These are phyloP conservation scores for Phaenicophaeus curvirostris DNA, from an alignment of 2,797 vertebrate species.

Conservation along the genomic window DNA sequence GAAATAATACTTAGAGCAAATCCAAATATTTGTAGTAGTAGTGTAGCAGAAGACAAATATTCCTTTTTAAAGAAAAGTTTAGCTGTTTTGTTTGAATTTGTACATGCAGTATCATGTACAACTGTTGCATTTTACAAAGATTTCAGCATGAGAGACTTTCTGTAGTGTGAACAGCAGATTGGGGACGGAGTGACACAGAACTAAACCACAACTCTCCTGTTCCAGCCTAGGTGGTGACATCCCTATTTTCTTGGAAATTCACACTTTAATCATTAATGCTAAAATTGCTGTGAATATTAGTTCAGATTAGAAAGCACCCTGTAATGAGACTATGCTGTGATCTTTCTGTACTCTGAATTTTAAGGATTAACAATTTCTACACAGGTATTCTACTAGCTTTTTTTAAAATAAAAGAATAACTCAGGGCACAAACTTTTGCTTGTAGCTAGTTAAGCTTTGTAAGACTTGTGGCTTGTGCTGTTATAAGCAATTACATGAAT, in stretches of 20 bases:
- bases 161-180: neutral
- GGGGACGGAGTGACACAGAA: neutral
- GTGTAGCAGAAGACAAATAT: neutral
- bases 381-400: neutral
- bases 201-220: neutral
- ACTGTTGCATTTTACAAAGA: neutral
- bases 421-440: neutral
- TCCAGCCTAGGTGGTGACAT: neutral
- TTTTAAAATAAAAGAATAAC: neutral
- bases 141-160: neutral
- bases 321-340: neutral
- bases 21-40: conserved; percentile 7
- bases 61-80: neutral
- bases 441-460: neutral
- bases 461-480: neutral
- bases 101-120: neutral
- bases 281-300: neutral
- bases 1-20: conserved; percentile 15
- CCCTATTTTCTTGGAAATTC: neutral
- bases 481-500: neutral
- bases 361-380: neutral
- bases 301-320: neutral
- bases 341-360: neutral
- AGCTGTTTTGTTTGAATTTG: neutral
- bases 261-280: neutral